Evolutionary conservation across 1,140 invertebrate species (phyloP).

Genomic region (Meloidogyne hapla): DNA sequence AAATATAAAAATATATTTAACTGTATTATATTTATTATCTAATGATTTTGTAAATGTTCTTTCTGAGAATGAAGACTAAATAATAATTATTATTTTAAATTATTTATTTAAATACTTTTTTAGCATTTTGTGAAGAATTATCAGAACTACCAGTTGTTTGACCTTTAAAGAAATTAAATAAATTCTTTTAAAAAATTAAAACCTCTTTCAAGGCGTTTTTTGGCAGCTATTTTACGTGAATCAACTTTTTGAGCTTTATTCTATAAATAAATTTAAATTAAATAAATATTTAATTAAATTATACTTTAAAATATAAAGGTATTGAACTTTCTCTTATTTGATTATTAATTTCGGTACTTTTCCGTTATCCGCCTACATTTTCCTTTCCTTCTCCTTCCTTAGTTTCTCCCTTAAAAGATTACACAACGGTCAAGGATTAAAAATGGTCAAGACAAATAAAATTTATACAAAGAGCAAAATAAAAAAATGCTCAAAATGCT

Average conservation of each 20-base stretch:
- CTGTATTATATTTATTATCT: background rate
- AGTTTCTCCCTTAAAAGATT: no score
- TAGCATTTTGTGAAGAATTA: background rate
- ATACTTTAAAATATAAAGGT: no score
- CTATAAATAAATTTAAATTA: background rate
- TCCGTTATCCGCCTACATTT: no score
- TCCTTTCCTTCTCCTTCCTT: no score
- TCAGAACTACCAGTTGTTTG: background rate
- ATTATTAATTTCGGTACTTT: background rate
- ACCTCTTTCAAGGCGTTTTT: slow-evolving; percentile 27
- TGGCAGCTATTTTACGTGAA: slow-evolving; percentile 26
- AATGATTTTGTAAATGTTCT: background rate
- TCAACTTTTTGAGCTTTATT: slow-evolving; percentile 31
- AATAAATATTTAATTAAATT: background rate
- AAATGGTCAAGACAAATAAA: no score
- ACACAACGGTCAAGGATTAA: no score
- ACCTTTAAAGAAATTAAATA: background rate
- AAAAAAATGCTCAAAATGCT: no score
- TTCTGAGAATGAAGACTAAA: background rate
- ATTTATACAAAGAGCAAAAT: no score
- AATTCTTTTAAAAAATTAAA: slow-evolving; percentile 15
- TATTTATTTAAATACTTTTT: background rate
- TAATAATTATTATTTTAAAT: background rate
- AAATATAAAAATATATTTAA: background rate
- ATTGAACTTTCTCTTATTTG: background rate